Base-by-base conservation (phyloP, 2,888 invertebrate genomes). In the Halocaridina rubra region DNA sequence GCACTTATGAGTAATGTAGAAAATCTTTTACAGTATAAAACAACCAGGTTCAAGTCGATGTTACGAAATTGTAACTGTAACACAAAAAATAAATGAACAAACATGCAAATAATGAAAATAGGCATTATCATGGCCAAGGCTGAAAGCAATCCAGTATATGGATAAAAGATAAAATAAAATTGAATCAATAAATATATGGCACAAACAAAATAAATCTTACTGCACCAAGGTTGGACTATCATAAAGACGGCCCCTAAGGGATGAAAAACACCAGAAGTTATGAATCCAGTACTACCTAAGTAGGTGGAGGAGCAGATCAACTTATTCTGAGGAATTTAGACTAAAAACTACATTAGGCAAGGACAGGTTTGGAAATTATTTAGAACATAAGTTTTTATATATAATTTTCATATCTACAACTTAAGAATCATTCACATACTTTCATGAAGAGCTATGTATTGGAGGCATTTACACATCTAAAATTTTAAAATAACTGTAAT, bases 241-340 rank as follows among this genome's bases (percentile, higher is more conserved):
- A 84, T 75, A 79, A 67, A 79, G 79, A 61, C 84, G 84, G 53
- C 84, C 84, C 79, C 84, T 84, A 81, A 69, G 22, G 81, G 81
- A 72, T 29, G 69, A 69, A 67, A 80, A 71, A 71, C 71, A 71
- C 29, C 32, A 30, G 77, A 77, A 64, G 77, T 77, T 77, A 77
- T 27, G 64, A 64, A 77, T 77, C 64, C 30, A 61, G 77, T 61
- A 64, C 39, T 64, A 59, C 33, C 64, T 64, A 77, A 61, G 29
- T 64, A 61, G 61, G 64, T 24, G n/a, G 33, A 24, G 61, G 72
- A n/a, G n/a, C 33, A 32, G 72, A 46, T 19, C 72, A 72, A 33
- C 72, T 72, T 46, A 46, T 33, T 39, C 59, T 13, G 76, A 76
- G 27, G 19, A 57, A n/a, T 53, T 53, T 53, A n/a, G 19, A 29